Evolutionary conservation across 2,113 vertebrate species (phyloP).

Genomic region (Aix galericulata): DNA sequence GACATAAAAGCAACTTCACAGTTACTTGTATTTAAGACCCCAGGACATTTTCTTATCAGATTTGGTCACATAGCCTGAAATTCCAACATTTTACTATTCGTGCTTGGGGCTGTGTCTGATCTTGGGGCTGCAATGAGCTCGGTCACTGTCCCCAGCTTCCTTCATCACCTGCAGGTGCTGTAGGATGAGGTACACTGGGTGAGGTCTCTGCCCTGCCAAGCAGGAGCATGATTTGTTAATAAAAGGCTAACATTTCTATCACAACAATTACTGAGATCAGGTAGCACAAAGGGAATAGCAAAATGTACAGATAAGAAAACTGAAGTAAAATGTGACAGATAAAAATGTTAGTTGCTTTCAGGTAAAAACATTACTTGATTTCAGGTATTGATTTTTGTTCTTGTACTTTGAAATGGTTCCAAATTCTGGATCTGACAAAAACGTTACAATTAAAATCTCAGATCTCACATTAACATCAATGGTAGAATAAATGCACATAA

Average conservation of each 20-base stretch:
- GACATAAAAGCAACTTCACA: neutral
- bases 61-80: neutral
- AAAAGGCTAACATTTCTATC: neutral
- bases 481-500: neutral
- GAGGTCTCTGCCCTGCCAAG: neutral
- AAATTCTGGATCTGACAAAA: neutral
- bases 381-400: conserved; percentile 35
- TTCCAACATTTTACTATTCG: neutral
- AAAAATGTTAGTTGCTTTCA: neutral
- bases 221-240: neutral
- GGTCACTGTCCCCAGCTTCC: neutral
- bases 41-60: neutral
- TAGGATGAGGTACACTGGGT: neutral
- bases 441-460: neutral
- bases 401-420: conserved; percentile 15
- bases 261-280: neutral
- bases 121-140: neutral
- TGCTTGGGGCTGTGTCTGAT: neutral
- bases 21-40: neutral
- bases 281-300: neutral
- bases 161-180: neutral
- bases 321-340: neutral
- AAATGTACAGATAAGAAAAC: neutral
- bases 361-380: neutral
- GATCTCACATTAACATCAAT: neutral